Base-by-base conservation (phyloP, 2,797 vertebrate species). In the Aphelocoma californica region DNA sequence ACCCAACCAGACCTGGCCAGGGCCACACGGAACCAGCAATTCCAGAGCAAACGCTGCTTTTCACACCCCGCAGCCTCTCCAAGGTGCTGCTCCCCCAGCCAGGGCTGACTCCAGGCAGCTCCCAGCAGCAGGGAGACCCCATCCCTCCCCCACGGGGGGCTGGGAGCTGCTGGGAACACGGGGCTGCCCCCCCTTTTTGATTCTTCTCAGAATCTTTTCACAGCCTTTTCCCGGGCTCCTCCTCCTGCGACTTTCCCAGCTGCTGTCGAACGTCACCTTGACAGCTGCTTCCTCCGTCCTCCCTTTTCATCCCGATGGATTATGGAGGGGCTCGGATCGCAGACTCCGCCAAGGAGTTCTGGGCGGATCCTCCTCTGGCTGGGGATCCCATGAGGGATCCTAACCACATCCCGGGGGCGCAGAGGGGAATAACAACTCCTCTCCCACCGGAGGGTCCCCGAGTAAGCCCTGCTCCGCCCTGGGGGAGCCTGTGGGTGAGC, bases 161-260 rank as follows among this genome's bases (percentile, higher is more conserved):
- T 9, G 16, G 13, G 42, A 54, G 44, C 69, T 24, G 73, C 90
- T 9, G 34, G 70, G 26, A 62, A 16, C 57, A 17, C 4, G 0
- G n/a, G 16, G 36, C 45, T 60, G 36, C 6, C 19, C 16, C 32
- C 36, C 3, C 16, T 2, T 3, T 56, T 14, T 12, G 6, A 14
- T 40, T 51, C 44, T 70, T 32, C 80, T 64, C 74, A 10, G 70
- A 60, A 53, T 54, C 53, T 81, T 83, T 79, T 84, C 58, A 4
- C 93, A 81, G 40, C 81, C 70, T 61, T 50, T 72, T 10, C 81
- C 84, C 8, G 2, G 18, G 80, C 91, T 95, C 86, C 94, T 90
- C 88, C 88, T 95, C 81, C 93, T 34, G 53, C 3, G 7, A 61
- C 48, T 81, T 67, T 53, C 78, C 86, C 89, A 45, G 86, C 86